These are phyloP conservation scores for Teleogryllus oceanicus DNA, from an alignment of 2,888 invertebrate species.

Conservation along the genomic window DNA sequence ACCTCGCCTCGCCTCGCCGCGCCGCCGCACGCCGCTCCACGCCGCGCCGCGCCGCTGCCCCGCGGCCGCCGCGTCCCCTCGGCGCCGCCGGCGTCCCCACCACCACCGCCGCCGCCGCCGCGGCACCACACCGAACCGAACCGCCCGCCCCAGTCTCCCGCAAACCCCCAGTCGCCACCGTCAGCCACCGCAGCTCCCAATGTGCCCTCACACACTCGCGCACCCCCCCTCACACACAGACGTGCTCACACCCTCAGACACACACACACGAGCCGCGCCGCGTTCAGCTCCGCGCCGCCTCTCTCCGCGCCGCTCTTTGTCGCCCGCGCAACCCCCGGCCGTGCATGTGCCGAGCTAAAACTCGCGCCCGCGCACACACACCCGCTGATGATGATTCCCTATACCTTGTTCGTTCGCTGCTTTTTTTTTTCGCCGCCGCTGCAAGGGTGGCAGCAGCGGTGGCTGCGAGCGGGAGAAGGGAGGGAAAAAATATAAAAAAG, in stretches of 20 bases:
- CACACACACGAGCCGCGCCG: neutral
- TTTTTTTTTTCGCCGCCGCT: conserved; percentile 5
- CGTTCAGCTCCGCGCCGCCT: neutral
- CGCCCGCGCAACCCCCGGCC: no score
- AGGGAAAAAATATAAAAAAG: conserved; percentile 23
- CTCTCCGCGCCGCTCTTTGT: no score
- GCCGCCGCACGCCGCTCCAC: conserved; percentile 24
- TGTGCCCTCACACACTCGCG: conserved; percentile 30
- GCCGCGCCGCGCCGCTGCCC: conserved; percentile 28
- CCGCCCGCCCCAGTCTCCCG: conserved; percentile 31
- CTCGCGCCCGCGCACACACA: conserved; percentile 25
- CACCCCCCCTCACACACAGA: conserved; percentile 11
- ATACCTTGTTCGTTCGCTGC: conserved; percentile 30
- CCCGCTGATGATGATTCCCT: conserved; percentile 30
- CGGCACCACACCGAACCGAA: conserved; percentile 29
- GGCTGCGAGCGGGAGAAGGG: neutral
- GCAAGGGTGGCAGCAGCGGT: neutral
- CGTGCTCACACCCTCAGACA: conserved; percentile 4
- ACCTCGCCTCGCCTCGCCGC: neutral
- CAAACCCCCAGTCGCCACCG: conserved; percentile 28
- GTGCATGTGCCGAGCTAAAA: conserved; percentile 26
- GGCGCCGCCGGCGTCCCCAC: neutral
- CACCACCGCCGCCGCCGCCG: conserved; percentile 29
- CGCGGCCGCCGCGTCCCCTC: neutral
- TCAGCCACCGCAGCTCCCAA: conserved; percentile 32